Percentiles rank a stretch among this genome's conserved stretches.
Evolutionary conservation across 2,113 vertebrate species (phyloP).

Genomic region (Peucedramus taeniatus): DNA sequence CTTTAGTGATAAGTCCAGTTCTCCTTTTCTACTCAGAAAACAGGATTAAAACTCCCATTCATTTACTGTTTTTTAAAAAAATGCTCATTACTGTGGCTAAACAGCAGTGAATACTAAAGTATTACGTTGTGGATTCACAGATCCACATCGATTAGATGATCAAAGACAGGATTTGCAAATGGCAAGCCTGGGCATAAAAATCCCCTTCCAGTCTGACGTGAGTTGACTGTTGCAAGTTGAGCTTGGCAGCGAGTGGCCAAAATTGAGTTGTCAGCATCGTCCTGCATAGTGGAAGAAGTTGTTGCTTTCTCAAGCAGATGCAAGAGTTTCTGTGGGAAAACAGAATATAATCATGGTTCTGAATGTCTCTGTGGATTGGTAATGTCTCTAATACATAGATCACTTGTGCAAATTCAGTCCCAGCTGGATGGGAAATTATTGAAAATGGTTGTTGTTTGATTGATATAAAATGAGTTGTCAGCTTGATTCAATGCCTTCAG

Average conservation of each 20-base stretch:
- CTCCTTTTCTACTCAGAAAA: conserved; percentile 76
- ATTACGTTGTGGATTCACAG: background rate
- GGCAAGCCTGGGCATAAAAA: background rate
- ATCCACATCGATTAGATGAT: background rate
- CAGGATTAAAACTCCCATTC: background rate
- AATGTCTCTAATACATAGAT: conserved; percentile 49
- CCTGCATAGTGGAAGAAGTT: background rate
- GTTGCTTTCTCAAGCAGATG: conserved; percentile 20
- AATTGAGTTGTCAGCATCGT: conserved; percentile 38
- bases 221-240: background rate
- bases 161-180: background rate
- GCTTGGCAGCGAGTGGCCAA: background rate
- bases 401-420: conserved; percentile 53
- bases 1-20: conserved; percentile 72
- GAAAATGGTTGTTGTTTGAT: conserved; percentile 47
- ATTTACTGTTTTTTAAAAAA: background rate
- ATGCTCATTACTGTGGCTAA: background rate
- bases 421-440: conserved; percentile 55
- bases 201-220: background rate
- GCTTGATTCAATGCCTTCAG: conserved; percentile 46
- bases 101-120: background rate
- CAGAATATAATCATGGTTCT: conserved; percentile 16
- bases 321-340: conserved; percentile 56
- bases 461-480: conserved; percentile 62
- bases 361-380: conserved; percentile 49